A percentile compares a stretch with the other conserved stretches of the same genome.
Conservation (phyloP, 1,140 invertebrate genomes). For the Habropoda laboriosa region DNA sequence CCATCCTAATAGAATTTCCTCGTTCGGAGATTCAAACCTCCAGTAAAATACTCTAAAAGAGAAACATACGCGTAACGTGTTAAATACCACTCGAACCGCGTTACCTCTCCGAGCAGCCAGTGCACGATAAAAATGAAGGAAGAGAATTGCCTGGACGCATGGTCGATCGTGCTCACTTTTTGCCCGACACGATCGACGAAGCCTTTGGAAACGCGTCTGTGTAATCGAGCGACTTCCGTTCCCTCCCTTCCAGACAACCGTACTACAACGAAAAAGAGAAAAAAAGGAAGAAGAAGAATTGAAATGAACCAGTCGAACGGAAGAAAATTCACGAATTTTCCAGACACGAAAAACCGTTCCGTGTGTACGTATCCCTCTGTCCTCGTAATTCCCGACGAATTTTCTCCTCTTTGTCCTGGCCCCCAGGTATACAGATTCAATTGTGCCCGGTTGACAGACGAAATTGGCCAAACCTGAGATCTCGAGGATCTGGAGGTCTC, state of each 20-base stretch:
- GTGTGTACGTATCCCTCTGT: no score
- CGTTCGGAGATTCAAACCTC: no score
- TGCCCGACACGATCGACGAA: no score
- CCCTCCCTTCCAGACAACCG: no score
- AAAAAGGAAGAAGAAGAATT: no score
- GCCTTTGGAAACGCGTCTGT: no score
- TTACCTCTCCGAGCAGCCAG: no score
- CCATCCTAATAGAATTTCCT: no score
- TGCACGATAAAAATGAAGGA: conserved; percentile 5
- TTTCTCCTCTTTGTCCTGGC: background rate
- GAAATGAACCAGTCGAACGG: background rate
- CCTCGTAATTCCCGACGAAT: conserved; percentile 16
- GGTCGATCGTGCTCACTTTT: background rate
- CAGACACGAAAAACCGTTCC: background rate
- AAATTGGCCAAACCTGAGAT: conserved; percentile 39
- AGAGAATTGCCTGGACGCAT: background rate
- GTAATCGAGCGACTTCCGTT: conserved; percentile 20
- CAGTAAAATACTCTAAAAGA: no score
- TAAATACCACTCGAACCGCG: no score
- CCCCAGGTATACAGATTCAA: conserved; percentile 43
- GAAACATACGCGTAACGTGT: no score
- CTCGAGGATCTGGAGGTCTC: background rate
- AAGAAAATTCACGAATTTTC: background rate
- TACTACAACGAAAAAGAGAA: background rate
- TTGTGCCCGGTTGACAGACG: conserved; percentile 30